phyloP scores from a whole-genome alignment of 2,113 vertebrate species.

The Pagrus major region DNA sequence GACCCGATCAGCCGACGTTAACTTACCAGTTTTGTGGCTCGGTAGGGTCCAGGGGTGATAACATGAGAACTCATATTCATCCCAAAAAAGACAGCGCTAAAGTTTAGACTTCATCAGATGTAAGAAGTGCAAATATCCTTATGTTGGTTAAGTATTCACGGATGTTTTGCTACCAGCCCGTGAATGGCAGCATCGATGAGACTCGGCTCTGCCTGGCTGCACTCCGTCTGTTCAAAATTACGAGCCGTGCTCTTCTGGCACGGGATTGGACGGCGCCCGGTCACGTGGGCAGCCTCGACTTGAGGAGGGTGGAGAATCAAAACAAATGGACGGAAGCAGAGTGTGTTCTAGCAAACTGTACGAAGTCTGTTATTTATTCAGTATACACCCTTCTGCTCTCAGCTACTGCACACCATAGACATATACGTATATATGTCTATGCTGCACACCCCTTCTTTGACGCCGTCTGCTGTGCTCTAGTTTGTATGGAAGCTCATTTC shows the following conservation, averaged over 20 bases:
- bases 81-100: neutral
- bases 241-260: constrained; percentile 54
- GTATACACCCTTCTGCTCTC: neutral
- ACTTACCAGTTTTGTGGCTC: constrained; percentile 73
- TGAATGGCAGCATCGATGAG: neutral
- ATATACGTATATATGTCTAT: too few relatives aligned
- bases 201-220: neutral
- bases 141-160: neutral
- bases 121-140: constrained; percentile 1
- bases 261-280: constrained; percentile 69
- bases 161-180: neutral
- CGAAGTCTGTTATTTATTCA: too few relatives aligned
- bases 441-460: too few relatives aligned
- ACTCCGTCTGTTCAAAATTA: constrained; percentile 81
- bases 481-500: too few relatives aligned
- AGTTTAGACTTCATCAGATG: constrained; percentile 2
- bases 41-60: constrained; percentile 74
- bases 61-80: constrained; percentile 69
- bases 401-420: neutral
- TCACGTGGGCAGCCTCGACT: constrained; percentile 65
- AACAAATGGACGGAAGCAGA: neutral
- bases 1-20: neutral
- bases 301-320: neutral
- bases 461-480: too few relatives aligned
- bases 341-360: neutral